Evolutionary conservation across 23 tunicate genomes (phyloP), one percentile per base, ranked within the genome.

Genomic region (Ciona savignyi): DNA sequence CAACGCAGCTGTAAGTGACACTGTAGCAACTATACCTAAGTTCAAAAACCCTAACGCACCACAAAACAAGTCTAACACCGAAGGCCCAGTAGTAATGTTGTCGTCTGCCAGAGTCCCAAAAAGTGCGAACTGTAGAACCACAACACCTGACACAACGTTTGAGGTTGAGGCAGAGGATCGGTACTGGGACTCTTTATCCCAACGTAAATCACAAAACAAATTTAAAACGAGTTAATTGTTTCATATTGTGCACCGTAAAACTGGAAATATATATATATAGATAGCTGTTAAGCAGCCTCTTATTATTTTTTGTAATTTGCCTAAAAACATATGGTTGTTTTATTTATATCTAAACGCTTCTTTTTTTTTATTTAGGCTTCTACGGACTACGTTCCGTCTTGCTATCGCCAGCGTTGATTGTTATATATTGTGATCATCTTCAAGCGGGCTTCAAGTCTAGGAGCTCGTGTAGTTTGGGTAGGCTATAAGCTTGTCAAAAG

Each of bases 101-200:
- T 81, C 85, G 20, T 42, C 67, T 11, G 73, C 85, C 22, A 34
- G 85, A 29, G 74, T 27, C 29, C 26, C 34, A 30, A 81, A 81
- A 63, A 35, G 60, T 27, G 32, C 30, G 34, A 66, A 64, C 22
- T 24, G 65, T 29, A 65, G 65, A 51, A 65, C 73, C 1, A 32
- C 71, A 29, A 65, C 85, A 4, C 87, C 87, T 49, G 72, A 66
- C 15, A 75, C 80, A 9, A 70, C 62, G 26, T 82, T 82, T 82
- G 80, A 51, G 60, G 75, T 82, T 0, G 87, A 82, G 60, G 87
- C 87, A 24, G 87, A 82, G 27, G 87, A 82, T 67, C 67, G 87
- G 35, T 82, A 82, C 60, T 82, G 87, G 87, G 80, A 68, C 32
- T 73, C 87, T 3, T 27, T 81, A 60, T 81, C 85, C 27, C 1